Evolutionary conservation across 2,113 vertebrate species (phyloP), one percentile per base, ranked within the genome.

Genomic region (Salvelinus fontinalis): DNA sequence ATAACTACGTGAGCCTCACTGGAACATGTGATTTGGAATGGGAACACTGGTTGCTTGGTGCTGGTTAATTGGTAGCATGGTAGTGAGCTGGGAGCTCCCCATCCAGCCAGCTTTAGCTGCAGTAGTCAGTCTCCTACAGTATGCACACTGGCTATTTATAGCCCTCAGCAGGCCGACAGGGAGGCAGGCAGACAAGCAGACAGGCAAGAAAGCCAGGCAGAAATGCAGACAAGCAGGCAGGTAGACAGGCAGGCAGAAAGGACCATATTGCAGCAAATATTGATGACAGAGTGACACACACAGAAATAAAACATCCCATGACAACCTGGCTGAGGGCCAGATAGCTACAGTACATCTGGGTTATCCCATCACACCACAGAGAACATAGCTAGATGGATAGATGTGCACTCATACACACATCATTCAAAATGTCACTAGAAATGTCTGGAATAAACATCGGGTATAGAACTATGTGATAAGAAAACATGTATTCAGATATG

Each of bases 131-230:
- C 73, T 78, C 70, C 39, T 44, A 44, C 39, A 44, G 22, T 74
- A 67, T 62, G 70, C 75, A 86, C 73, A 86, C 64, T 76, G 81
- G 77, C 80, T 90, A 90, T 92, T 91, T 90, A 86, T 92, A 91
- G 87, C 69, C 60, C 62, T 54, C 81, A 70, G 74, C 68, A 79
- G 85, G 75, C n/a, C 1, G 59, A 11, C n/a, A 62, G 83, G 75
- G 77, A 82, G 39, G 8, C 49, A 54, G 16, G 59, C n/a, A 62
- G 59, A 74, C 67, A 79, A 6, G 31, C 59, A 24, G 59, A n/a
- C n/a, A 62, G 20, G 59, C 59, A 60, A 34, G 59, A 74, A 62
- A 79, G 83, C 73, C 77, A 82, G 75, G 39, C 77, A 81, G 65
- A 70, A 70, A 60, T 26, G 62, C 8, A 54, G 60, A 39, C 13